Conservation (phyloP, 2,797 vertebrate genomes). For the Phalanger gymnotis region DNA sequence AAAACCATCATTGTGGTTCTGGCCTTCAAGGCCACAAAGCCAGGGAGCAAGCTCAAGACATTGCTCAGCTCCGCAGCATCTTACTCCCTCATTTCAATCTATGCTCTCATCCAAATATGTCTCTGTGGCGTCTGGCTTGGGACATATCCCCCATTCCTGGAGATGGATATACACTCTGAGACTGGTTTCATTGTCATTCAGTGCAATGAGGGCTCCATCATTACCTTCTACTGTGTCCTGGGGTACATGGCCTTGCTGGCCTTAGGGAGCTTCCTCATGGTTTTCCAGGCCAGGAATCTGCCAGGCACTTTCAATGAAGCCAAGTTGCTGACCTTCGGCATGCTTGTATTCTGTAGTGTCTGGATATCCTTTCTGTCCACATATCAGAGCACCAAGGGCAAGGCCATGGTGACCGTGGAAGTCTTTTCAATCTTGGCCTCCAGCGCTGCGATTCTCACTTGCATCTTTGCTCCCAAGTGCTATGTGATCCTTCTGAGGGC, state of each 20-base stretch:
- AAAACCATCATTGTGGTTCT: constrained; percentile 53
- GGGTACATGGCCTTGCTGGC: neutral
- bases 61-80: constrained; percentile 16
- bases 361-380: neutral
- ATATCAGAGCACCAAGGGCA: neutral
- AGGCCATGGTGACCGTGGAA: neutral
- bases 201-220: constrained; percentile 5
- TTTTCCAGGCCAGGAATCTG: neutral
- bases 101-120: constrained; percentile 16
- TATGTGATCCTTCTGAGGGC: neutral
- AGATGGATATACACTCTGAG: constrained; percentile 23
- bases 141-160: constrained; percentile 39
- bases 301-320: neutral
- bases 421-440: neutral
- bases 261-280: neutral
- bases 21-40: neutral
- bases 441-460: neutral
- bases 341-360: neutral
- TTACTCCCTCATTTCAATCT: neutral
- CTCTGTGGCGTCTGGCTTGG: constrained; percentile 41
- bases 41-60: constrained; percentile 31
- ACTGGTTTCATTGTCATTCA: constrained; percentile 8
- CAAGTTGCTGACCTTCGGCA: neutral
- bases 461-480: neutral
- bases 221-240: neutral